phyloP scores from a whole-genome alignment of 1,140 invertebrate species.

The Coboldia fuscipes region DNA sequence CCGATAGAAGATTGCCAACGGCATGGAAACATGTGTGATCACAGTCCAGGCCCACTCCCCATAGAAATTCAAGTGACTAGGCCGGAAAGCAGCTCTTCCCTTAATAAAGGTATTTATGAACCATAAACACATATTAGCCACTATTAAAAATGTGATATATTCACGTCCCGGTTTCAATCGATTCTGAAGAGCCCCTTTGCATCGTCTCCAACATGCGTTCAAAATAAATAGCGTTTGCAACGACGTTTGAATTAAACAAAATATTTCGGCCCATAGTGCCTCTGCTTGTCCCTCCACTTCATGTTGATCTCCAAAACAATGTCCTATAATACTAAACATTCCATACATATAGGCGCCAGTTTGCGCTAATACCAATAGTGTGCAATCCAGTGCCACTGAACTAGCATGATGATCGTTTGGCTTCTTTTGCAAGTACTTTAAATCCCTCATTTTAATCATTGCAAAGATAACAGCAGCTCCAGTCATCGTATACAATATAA shows the following conservation, averaged over 20 bases:
- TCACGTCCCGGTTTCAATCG: constrained; percentile 59
- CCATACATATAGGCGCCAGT: constrained; percentile 75
- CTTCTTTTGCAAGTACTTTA: constrained; percentile 33
- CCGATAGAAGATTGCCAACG: constrained; percentile 66
- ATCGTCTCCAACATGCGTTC: constrained; percentile 55
- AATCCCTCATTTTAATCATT: constrained; percentile 34
- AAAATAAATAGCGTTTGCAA: constrained; percentile 65
- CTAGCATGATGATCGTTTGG: constrained; percentile 22
- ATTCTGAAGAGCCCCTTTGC: constrained; percentile 31
- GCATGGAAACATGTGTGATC: constrained; percentile 67
- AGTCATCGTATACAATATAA: constrained; percentile 40
- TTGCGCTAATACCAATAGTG: constrained; percentile 65
- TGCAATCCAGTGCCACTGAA: constrained; percentile 56
- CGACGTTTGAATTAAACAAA: constrained; percentile 42
- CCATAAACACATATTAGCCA: constrained; percentile 74
- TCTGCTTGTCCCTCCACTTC: constrained; percentile 25
- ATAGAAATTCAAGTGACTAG: constrained; percentile 56
- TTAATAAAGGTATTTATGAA: constrained; percentile 67
- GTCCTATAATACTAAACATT: constrained; percentile 67
- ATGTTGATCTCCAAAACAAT: constrained; percentile 42
- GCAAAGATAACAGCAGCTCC: constrained; percentile 29
- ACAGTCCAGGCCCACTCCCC: constrained; percentile 73
- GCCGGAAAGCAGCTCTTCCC: constrained; percentile 54
- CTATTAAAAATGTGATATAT: constrained; percentile 61
- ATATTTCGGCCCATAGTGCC: constrained; percentile 33